Evolutionary conservation across 2,888 invertebrate species (phyloP), one percentile per base, ranked within the genome.

Genomic region (Quadriops clusia): DNA sequence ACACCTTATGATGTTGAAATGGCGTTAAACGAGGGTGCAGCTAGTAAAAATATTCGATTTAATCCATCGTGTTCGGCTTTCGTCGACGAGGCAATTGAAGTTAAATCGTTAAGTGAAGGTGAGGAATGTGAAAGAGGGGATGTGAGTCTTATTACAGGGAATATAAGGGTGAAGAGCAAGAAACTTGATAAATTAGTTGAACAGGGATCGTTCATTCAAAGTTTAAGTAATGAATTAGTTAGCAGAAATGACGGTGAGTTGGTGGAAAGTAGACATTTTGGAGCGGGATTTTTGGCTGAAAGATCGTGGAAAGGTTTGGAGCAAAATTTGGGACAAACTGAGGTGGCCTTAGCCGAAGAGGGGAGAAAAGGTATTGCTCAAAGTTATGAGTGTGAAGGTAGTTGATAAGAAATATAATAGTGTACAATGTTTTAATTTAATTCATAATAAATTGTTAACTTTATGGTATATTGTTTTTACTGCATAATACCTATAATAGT

Each of bases 1-100:
- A 87, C 90, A 12, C 84, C 93, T 0, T 90, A 78, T 58, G 97
- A 98, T 61, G 68, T 95, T 12, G 95, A 97, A 64, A 67, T 81
- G 32, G 83, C 84, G 3, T 59, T 85, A 10, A 85, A 84, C 56
- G 62, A 63, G 3, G 58, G 62, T 2, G 61, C 69, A 47, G 52
- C 57, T 8, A 29, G 37, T 9, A 14, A 41, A 16, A 36, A 43
- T 11, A 59, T 59, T 40, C 46, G 70, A 2, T 77, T 65, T 54
- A 73, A 91, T 52, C 90, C 82, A 49, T 72, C 77, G 46, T 58
- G 62, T 35, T 60, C 14, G 2, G 30, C 30, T 15, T 31, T 40
- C n/a, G 33, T 22, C 10, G 18, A 33, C 8, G 30, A 40, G n/a
- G 34, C 37, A 33, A 29, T 42, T 8, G 12, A 36, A 15, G 34